These are phyloP conservation scores for Diorhabda elongata DNA, from an alignment of 1,140 invertebrate species.

Conservation along the genomic window DNA sequence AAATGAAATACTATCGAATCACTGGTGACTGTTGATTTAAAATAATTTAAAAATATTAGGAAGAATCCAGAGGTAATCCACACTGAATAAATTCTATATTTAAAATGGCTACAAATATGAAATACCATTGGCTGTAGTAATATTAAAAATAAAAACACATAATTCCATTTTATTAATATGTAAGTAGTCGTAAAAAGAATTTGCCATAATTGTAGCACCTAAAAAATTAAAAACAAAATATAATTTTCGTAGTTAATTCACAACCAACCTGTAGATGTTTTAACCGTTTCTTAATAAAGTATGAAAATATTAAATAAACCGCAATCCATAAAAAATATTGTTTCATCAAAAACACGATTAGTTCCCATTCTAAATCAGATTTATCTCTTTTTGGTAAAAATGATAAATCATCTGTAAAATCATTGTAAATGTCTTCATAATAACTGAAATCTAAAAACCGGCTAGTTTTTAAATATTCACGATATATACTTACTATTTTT, in stretches of 20 bases:
- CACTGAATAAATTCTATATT: conserved; percentile 22
- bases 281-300: no score
- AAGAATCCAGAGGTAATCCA: conserved; percentile 32
- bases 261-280: no score
- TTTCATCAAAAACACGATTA: conserved; percentile 47
- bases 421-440: conserved; percentile 36
- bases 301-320: conserved; percentile 45
- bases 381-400: conserved; percentile 51
- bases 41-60: conserved; percentile 29
- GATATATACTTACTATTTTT: conserved; percentile 9
- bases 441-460: conserved; percentile 35
- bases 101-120: conserved; percentile 20
- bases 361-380: conserved; percentile 54
- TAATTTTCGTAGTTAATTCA: no score
- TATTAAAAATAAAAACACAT: conserved; percentile 23
- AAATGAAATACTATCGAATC: conserved; percentile 20
- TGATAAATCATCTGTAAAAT: conserved; percentile 47
- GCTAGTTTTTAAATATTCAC: not conserved
- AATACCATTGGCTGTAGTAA: conserved; percentile 38
- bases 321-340: conserved; percentile 47
- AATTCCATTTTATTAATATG: conserved; percentile 24
- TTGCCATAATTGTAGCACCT: conserved; percentile 29
- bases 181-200: conserved; percentile 28
- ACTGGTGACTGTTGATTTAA: conserved; percentile 25
- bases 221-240: conserved; percentile 8